Base-by-base conservation (phyloP, 1,140 invertebrate species). In the Saccostrea cuccullata region DNA sequence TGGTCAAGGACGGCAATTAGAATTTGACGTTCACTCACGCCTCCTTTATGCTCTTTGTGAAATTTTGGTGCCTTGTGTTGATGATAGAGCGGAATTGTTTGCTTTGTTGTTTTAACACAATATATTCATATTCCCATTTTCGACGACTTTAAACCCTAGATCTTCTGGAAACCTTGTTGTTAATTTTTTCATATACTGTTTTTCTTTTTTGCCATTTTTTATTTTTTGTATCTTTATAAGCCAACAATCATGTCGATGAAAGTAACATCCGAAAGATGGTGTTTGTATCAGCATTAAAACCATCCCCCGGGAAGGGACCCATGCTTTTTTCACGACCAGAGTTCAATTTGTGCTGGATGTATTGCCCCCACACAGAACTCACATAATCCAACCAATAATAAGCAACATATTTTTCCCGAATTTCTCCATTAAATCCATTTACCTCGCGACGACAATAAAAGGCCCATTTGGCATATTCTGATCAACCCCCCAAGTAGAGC, bases 401-500 rank as follows among this genome's bases (percentile, higher is more conserved):
- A 8, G 30, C 23, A 58, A 15, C 20, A 67, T 77, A 84, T 55
- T 56, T 77, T 58, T 84, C 83, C 55, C 26, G n/a, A 26, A 55
- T 20, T 64, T 87, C 86, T 12, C 85, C 70, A 73, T 87, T 56
- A 67, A 85, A 86, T 17, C 60, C 23, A 20, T 86, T 89, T 47
- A 82, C 56, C 82, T 73, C 40, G 17, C 56, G 26, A 0, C 90
- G 26, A 12, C 88, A 89, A 89, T 87, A 91, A 87, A n/a, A 85
- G 26, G 23, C 87, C 82, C 1, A 2, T 8, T 36, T 36, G 30
- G 30, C 30, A 36, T 36, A 36, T 36, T 36, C 30, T 36, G 30
- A 36, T 36, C 30, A 55, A 17, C 23, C 15, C 84, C 86, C 86
- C 30, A 91, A 56, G 55, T 91, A 91, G 1, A 91, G 64, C 5